Evolutionary conservation across 2,113 vertebrate genomes (phyloP).

Genomic region (Cyanocitta stelleri): DNA sequence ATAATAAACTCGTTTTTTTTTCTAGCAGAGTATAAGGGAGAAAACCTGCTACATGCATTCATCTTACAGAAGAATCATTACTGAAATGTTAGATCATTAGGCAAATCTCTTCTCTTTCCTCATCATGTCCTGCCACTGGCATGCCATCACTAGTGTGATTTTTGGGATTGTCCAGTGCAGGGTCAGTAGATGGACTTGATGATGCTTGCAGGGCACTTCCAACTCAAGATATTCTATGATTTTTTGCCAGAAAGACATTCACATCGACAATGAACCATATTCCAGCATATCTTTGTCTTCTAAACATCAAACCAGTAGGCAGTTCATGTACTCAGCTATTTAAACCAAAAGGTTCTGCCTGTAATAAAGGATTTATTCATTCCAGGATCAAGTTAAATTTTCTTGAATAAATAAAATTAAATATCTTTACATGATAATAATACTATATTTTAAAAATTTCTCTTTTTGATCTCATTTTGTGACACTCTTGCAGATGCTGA

Average conservation of each 20-base stretch:
- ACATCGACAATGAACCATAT: background rate
- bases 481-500: background rate
- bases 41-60: fast-evolving
- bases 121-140: background rate
- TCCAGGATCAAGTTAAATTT: background rate
- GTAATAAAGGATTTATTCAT: background rate
- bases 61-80: background rate
- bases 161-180: background rate
- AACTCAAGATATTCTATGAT: background rate
- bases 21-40: background rate
- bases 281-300: background rate
- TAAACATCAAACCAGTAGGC: background rate
- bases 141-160: background rate
- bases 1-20: fast-evolving
- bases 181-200: background rate
- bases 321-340: background rate
- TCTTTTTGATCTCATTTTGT: background rate
- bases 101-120: background rate
- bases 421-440: background rate
- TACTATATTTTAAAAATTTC: background rate
- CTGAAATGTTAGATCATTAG: background rate
- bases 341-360: background rate
- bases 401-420: background rate
- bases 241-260: background rate
- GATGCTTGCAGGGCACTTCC: background rate